Evolutionary conservation across 2,888 invertebrate species (phyloP).

Genomic region (Osmoderma eremita): DNA sequence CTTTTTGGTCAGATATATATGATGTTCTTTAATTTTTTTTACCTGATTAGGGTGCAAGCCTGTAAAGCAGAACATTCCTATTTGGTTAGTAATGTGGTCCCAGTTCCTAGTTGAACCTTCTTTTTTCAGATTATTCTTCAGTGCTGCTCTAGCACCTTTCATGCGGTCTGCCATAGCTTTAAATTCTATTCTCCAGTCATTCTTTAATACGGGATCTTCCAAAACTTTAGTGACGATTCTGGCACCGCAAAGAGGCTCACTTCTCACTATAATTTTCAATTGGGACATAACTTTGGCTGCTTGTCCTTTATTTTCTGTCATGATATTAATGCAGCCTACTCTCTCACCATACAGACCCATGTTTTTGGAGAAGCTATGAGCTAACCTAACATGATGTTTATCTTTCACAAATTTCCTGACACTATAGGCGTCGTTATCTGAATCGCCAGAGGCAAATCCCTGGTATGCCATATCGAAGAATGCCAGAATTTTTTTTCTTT

Average conservation of each 20-base stretch:
- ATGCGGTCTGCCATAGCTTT: constrained; percentile 98
- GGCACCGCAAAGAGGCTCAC: constrained; percentile 93
- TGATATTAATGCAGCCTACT: constrained; percentile 88
- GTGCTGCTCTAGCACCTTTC: constrained; percentile 82
- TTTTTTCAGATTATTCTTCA: constrained; percentile 81
- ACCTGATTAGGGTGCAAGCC: constrained; percentile 92
- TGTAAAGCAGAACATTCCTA: constrained; percentile 99
- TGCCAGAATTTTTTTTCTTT: constrained; percentile 81
- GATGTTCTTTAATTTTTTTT: constrained; percentile 87
- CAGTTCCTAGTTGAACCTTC: constrained; percentile 86
- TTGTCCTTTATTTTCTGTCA: constrained; percentile 80
- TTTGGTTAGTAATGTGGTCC: constrained; percentile 98
- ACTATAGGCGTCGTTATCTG: constrained; percentile 88
- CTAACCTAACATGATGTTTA: constrained; percentile 85
- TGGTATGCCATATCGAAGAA: constrained; percentile 99
- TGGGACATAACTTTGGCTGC: constrained; percentile 89
- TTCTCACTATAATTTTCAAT: constrained; percentile 93
- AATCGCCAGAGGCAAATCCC: constrained; percentile 91
- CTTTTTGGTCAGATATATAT: constrained; percentile 95
- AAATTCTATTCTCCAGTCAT: constrained; percentile 89
- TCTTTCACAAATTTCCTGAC: constrained; percentile 88
- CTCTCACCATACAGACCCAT: constrained; percentile 95
- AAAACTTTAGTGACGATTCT: constrained; percentile 90
- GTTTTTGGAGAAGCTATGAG: constrained; percentile 98
- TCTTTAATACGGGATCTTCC: constrained; percentile 72